Evolutionary conservation across 2,888 invertebrate species (phyloP).

Genomic region (Margaritifera margaritifera): DNA sequence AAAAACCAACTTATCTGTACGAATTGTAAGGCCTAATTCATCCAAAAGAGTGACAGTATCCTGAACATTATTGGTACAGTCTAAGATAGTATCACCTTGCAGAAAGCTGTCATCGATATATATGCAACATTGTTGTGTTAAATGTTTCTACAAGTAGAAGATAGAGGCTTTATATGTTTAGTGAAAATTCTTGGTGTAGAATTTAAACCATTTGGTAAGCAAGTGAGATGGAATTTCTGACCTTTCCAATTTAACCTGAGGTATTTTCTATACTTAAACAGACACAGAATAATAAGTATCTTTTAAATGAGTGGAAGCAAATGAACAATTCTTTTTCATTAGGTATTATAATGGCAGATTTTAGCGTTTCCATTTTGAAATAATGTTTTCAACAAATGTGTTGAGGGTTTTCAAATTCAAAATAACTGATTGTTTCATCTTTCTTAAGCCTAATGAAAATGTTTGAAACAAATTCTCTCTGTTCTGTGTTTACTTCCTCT

Average conservation of each 20-base stretch:
- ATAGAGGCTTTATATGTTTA: constrained; percentile 28
- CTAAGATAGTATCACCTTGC: constrained; percentile 9
- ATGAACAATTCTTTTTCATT: too few species aligned
- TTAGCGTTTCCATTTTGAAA: too few species aligned
- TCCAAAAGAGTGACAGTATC: constrained; percentile 11
- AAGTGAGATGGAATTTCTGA: constrained; percentile 12
- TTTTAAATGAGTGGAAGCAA: too few species aligned
- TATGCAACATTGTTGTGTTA: constrained; percentile 22
- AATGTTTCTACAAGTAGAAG: constrained; percentile 18
- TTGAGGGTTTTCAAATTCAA: too few species aligned
- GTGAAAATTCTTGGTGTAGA: constrained; percentile 23
- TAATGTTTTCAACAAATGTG: too few species aligned
- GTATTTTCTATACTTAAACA: constrained; percentile 14
- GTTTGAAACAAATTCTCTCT: constrained; percentile 14
- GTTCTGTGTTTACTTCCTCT: constrained; percentile 1
- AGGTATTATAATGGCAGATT: too few species aligned
- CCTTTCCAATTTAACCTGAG: constrained; percentile 19
- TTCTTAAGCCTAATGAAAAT: constrained; percentile 19
- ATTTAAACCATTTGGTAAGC: constrained; percentile 18
- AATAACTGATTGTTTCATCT: too few species aligned
- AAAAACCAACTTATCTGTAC: constrained; percentile 24
- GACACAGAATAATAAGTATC: constrained; percentile 23
- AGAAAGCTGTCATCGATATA: constrained; percentile 18
- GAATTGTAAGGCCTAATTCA: constrained; percentile 17
- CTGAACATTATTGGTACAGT: constrained; percentile 8